Evolutionary conservation across 2,113 vertebrate genomes (phyloP), one percentile per base, ranked within the genome.

Genomic region (Neolamprologus toae): DNA sequence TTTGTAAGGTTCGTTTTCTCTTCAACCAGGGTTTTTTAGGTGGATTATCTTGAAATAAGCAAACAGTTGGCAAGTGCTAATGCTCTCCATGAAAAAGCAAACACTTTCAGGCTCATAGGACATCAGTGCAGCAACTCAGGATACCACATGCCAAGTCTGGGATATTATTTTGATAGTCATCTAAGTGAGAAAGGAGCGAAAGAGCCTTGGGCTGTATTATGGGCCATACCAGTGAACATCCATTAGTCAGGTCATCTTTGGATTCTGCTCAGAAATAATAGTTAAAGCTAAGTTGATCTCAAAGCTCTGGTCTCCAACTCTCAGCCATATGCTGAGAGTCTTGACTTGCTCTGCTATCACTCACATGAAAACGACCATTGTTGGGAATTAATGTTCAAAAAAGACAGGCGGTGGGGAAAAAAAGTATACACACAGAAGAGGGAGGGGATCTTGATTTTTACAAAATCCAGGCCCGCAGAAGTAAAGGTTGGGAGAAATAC

Each of bases 401-500:
- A 92, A 79, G 66, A 90, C 78, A 80, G 73, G 21, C 28, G 7
- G 59, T 40, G 80, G 63, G 45, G 37, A 14, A 80, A 90, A 66
- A 79, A 66, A 81, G 73, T 26, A 79, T 68, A 88, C 40, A 78
- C 42, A 76, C 42, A 85, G 81, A 35, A 7, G 35, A 26, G 19
- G 49, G 81, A 84, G 88, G 82, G 90, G 82, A 66, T 92, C 89
- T 87, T 93, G 94, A 93, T 94, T 96, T 94, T 96, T 96, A 96
- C 95, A 96, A 91, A 96, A 84, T 91, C 94, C 96, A 97, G 96
- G 86, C 96, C 95, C 87, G 92, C 91, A 78, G 73, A 93, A 89
- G 91, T 85, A 85, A 94, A 92, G 86, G 90, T 91, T 91, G 47
- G 87, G 89, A 93, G 93, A 94, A 96, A 96, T 95, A 89, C 95